These are phyloP conservation scores for Brachyopa scutellaris DNA, from an alignment of 2,888 invertebrate genomes.

Conservation along the genomic window DNA sequence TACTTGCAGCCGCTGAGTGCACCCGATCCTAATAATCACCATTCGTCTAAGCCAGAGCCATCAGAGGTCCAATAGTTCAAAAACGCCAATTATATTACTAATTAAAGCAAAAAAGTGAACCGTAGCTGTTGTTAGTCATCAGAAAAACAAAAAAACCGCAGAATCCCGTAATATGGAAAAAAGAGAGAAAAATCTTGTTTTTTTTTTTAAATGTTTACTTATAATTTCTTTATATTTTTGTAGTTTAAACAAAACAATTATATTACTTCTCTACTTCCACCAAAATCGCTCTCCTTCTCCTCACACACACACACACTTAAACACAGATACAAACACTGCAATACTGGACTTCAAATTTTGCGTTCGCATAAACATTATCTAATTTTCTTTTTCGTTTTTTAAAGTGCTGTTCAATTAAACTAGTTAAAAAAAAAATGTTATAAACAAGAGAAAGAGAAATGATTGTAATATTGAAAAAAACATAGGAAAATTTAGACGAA, in stretches of 20 bases:
- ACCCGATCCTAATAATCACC: slow-evolving; percentile 92
- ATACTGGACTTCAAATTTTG: slow-evolving; percentile 55
- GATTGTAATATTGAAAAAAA: slow-evolving; percentile 51
- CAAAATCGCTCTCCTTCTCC: slow-evolving; percentile 16
- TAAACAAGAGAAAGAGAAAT: slow-evolving; percentile 32
- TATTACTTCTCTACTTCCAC: slow-evolving; percentile 44
- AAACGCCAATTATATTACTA: slow-evolving; percentile 74
- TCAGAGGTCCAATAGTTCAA: slow-evolving; percentile 90
- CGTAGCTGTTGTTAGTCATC: slow-evolving; percentile 69
- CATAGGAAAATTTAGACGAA: slow-evolving; percentile 69
- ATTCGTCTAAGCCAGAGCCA: slow-evolving; percentile 89
- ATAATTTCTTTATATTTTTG: slow-evolving; percentile 16
- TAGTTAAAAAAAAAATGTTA: slow-evolving; percentile 71
- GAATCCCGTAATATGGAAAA: slow-evolving; percentile 51
- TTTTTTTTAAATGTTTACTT: slow-evolving; percentile 5
- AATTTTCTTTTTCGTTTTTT: slow-evolving; percentile 29
- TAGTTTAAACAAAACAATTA: slow-evolving; percentile 15
- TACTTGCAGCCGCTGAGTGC: slow-evolving; percentile 89
- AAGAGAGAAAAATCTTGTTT: slow-evolving; percentile 4
- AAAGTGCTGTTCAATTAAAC: slow-evolving; percentile 57
- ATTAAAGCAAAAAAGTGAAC: slow-evolving; percentile 69
- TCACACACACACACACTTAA: not conserved
- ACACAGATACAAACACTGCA: slow-evolving; percentile 32
- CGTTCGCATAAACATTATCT: slow-evolving; percentile 33
- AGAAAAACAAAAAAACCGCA: slow-evolving; percentile 50